Evolutionary conservation across 2,888 invertebrate species (phyloP).

Genomic region (Cryptocephalus moraei): DNA sequence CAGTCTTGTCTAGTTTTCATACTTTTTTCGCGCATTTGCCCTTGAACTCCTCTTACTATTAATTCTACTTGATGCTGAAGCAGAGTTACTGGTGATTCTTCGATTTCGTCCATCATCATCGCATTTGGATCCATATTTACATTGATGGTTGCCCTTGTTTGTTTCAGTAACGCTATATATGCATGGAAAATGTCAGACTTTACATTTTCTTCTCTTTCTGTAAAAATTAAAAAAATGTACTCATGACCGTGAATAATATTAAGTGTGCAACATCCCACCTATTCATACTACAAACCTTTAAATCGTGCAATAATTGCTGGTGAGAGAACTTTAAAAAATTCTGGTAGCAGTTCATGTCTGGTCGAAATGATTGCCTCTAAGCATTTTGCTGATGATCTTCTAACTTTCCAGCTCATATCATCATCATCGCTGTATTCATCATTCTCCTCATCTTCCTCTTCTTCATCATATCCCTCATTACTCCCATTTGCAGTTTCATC

Average conservation of each 20-base stretch:
- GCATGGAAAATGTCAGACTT: constrained; percentile 97
- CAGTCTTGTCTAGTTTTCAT: constrained; percentile 87
- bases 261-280: not conserved
- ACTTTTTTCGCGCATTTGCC: constrained; percentile 76
- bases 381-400: constrained; percentile 95
- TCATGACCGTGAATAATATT: no score
- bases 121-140: constrained; percentile 57
- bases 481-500: constrained; percentile 65
- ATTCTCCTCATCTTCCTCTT: constrained; percentile 67
- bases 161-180: constrained; percentile 83
- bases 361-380: constrained; percentile 91
- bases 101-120: constrained; percentile 44
- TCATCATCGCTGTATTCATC: constrained; percentile 99
- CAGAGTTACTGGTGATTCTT: constrained; percentile 56
- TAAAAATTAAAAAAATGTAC: constrained; percentile 5
- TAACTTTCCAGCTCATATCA: constrained; percentile 98
- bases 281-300: constrained; percentile 53
- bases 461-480: constrained; percentile 55
- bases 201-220: constrained; percentile 97
- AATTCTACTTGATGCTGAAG: constrained; percentile 55
- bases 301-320: constrained; percentile 87
- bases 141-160: constrained; percentile 66
- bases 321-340: constrained; percentile 81
- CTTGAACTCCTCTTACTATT: constrained; percentile 82
- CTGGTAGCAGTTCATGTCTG: constrained; percentile 79